Evolutionary conservation across 1,140 invertebrate species (phyloP), one percentile per base, ranked within the genome.

Genomic region (Contarinia nasturtii): DNA sequence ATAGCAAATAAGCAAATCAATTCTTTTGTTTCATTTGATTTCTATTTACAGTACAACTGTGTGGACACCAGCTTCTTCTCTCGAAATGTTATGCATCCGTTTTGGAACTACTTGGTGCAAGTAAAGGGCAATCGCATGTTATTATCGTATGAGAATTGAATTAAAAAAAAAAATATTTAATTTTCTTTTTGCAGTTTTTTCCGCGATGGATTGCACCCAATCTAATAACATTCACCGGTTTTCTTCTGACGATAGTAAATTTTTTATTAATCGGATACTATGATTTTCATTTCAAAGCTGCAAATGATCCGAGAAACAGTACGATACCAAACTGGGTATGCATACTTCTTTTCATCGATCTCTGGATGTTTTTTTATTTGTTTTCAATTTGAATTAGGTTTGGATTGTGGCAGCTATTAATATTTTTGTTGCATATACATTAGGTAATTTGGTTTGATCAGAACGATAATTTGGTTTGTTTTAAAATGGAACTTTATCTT

Each of bases 31-130:
- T 40, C 33, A 18, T 45, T 49, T 46, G 60, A 64, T 61, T 59
- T 52, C 57, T n/a, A n/a, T n/a, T 82, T 81, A 59, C 74, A 96
- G 89, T 97, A 97, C 60, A 92, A 77, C 65, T 86, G 85, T 41
- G 71, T 91, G 55, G 93, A 97, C 65, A 94, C 87, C 7, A 92
- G 87, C 65, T 79, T 88, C 42, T 69, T 97, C 11, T 92, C 89
- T 60, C 83, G 84, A 47, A 94, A 96, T 79, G 76, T 96, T 56
- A 95, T 93, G 86, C 93, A 97, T 64, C 93, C 93, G 21, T 96
- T 96, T 67, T 97, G 93, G 93, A 89, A 97, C 61, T 76, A 75
- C 71, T 76, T 88, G 52, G 88, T 97, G 10, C 73, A 92, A 77
- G 92, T 95, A 73, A 66, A 65, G 60, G 18, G 47, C 38, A 21